These are phyloP conservation scores for Tipula unca DNA, from an alignment of 2,888 invertebrate species.

Conservation along the genomic window DNA sequence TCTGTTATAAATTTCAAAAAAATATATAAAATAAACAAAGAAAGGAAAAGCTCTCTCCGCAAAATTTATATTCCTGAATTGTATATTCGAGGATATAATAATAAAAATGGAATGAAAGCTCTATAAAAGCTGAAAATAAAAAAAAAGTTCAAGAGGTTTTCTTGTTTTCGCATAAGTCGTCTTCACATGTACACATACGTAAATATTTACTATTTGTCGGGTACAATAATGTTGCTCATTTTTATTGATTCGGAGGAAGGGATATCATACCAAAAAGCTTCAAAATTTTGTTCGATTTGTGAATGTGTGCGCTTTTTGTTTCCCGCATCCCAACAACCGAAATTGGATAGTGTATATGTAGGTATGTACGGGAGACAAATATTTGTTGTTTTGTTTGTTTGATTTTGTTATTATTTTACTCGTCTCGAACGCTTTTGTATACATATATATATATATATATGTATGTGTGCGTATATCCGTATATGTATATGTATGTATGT, in stretches of 20 bases:
- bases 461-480: background rate
- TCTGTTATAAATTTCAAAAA: background rate
- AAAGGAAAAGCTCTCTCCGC: background rate
- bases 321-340: background rate
- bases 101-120: background rate
- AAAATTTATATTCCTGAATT: background rate
- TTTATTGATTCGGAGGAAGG: background rate
- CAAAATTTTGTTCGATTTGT: background rate
- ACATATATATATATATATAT: background rate
- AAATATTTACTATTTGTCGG: background rate
- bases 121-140: background rate
- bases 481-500: background rate
- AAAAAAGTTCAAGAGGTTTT: background rate
- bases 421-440: background rate
- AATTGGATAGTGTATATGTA: too few relatives aligned
- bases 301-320: background rate
- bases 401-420: too few relatives aligned
- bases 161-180: background rate
- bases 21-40: background rate
- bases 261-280: background rate
- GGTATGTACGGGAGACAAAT: too few relatives aligned
- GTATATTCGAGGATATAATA: background rate
- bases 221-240: background rate
- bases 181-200: background rate
- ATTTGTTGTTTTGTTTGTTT: too few relatives aligned